Percentiles rank a stretch among this genome's conserved stretches.
phyloP scores from a whole-genome alignment of 2,113 vertebrate species.

The Halcyon senegalensis region DNA sequence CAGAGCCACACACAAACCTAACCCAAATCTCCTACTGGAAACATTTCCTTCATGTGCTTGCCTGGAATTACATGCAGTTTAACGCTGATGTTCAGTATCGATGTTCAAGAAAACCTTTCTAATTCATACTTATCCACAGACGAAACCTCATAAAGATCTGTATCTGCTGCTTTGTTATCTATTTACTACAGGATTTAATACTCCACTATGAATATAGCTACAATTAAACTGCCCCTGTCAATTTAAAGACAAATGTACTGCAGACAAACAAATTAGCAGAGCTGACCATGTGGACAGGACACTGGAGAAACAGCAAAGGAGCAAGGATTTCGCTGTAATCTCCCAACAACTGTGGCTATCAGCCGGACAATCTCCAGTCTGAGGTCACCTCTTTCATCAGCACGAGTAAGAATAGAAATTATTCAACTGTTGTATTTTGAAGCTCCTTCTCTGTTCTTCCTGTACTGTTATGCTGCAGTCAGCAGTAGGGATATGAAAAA shows the following conservation, averaged over 20 bases:
- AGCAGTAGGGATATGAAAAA: neutral
- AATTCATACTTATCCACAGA: neutral
- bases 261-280: neutral
- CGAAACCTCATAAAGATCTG: neutral
- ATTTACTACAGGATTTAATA: neutral
- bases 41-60: neutral
- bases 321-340: neutral
- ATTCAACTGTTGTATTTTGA: neutral
- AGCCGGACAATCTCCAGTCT: neutral
- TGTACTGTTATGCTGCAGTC: neutral
- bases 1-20: neutral
- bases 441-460: neutral
- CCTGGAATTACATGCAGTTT: neutral
- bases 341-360: neutral
- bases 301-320: neutral
- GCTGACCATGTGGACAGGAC: fast-evolving
- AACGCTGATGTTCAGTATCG: neutral
- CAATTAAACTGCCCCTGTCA: neutral
- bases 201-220: neutral
- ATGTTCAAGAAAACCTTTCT: neutral
- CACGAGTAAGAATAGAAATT: neutral
- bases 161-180: neutral
- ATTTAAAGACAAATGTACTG: neutral
- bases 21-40: neutral
- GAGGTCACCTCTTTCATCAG: neutral